phyloP scores from a whole-genome alignment of 2,797 vertebrate species.

The Acanthurus tractus region DNA sequence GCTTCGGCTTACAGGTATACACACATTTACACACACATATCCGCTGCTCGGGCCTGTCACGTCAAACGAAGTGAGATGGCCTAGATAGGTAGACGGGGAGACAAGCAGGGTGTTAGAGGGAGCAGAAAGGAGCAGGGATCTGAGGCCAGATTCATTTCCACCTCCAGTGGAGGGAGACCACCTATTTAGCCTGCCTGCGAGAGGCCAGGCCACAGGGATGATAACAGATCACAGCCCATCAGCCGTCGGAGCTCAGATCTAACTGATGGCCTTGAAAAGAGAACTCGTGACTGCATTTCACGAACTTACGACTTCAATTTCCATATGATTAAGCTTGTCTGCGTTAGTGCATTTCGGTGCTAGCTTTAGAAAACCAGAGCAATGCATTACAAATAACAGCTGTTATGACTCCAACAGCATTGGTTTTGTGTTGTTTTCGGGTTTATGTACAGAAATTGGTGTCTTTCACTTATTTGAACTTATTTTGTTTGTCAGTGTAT shows the following conservation, averaged over 20 bases:
- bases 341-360: slow-evolving; percentile 17
- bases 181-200: slow-evolving; percentile 83
- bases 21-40: slow-evolving; percentile 20
- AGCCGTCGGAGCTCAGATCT: slow-evolving; percentile 71
- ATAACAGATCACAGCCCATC: slow-evolving; percentile 85
- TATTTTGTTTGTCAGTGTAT: not conserved
- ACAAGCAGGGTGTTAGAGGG: slow-evolving; percentile 62
- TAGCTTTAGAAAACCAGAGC: slow-evolving; percentile 51
- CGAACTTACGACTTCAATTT: slow-evolving; percentile 73
- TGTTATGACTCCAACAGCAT: slow-evolving; percentile 24
- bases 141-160: slow-evolving; percentile 87
- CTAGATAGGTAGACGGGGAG: slow-evolving; percentile 70
- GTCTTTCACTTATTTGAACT: slow-evolving; percentile 9
- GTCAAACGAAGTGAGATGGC: slow-evolving; percentile 66
- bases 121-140: slow-evolving; percentile 72
- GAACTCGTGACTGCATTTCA: slow-evolving; percentile 67
- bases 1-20: slow-evolving; percentile 16
- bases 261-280: slow-evolving; percentile 67
- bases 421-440: slow-evolving; percentile 24
- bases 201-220: slow-evolving; percentile 80
- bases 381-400: slow-evolving; percentile 40
- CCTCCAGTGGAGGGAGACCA: slow-evolving; percentile 89
- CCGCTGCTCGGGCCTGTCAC: slow-evolving; percentile 24
- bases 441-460: not conserved
- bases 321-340: slow-evolving; percentile 75